These are phyloP conservation scores for Pangasius macronema DNA, from an alignment of 2,797 vertebrate genomes.

Conservation along the genomic window DNA sequence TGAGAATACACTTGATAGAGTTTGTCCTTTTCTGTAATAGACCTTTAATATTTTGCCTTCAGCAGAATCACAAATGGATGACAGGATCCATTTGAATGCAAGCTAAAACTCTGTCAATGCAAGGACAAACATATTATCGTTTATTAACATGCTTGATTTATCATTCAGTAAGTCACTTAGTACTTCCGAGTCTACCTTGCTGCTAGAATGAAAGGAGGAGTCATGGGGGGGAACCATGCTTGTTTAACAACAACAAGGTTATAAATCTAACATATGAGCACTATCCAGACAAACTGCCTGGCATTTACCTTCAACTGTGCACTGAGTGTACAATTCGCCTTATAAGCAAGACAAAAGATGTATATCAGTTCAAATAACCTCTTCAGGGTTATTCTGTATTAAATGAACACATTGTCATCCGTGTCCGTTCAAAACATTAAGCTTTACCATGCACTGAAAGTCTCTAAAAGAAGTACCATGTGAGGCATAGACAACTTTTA, in stretches of 20 bases:
- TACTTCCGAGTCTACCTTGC: neutral
- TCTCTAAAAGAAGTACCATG: constrained; percentile 9
- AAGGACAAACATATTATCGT: constrained; percentile 19
- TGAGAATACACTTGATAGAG: neutral
- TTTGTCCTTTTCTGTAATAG: neutral
- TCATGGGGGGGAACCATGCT: neutral
- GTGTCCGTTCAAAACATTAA: constrained; percentile 18
- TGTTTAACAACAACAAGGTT: neutral
- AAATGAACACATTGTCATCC: neutral
- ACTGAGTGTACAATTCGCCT: neutral
- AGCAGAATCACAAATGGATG: neutral
- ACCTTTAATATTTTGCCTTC: neutral
- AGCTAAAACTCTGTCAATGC: neutral
- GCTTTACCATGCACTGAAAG: neutral
- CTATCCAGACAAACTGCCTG: neutral
- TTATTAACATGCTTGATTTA: constrained; percentile 3
- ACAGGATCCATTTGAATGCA: constrained; percentile 1
- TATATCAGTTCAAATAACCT: neutral
- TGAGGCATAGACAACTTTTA: constrained; percentile 49
- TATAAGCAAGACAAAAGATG: neutral
- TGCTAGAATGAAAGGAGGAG: neutral
- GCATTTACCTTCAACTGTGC: neutral
- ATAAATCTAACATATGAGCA: neutral
- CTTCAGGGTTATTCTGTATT: neutral
- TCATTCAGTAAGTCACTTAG: neutral